Conservation (phyloP, 2,797 vertebrate genomes). For the Carduelis carduelis region DNA sequence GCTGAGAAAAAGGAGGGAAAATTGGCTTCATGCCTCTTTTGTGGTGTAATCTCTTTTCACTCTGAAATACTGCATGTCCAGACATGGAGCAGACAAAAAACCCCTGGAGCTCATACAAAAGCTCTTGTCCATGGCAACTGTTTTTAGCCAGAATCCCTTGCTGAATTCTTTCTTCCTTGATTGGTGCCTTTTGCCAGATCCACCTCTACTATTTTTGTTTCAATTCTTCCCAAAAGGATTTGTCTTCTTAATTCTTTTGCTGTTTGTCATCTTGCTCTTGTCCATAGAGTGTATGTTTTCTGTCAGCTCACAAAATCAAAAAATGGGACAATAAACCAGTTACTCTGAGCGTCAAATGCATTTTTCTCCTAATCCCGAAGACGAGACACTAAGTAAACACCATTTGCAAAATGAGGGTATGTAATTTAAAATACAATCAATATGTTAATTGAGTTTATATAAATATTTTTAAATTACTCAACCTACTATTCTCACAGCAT, state of each 20-base stretch:
- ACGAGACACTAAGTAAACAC: background rate
- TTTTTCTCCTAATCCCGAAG: background rate
- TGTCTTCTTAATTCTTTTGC: background rate
- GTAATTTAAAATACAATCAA: background rate
- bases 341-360: background rate
- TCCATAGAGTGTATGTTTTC: background rate
- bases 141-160: background rate
- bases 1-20: background rate
- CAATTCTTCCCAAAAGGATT: background rate
- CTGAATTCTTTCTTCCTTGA: background rate
- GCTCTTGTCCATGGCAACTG: background rate
- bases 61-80: background rate
- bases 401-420: background rate
- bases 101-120: background rate
- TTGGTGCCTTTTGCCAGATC: background rate
- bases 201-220: background rate
- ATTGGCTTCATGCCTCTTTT: background rate
- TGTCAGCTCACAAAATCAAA: background rate
- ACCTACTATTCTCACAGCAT: background rate
- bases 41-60: background rate
- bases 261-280: background rate
- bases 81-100: background rate
- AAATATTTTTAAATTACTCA: background rate
- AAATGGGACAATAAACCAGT: background rate
- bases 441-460: background rate